Conservation (phyloP, 2,888 invertebrate genomes). For the Tupiocoris notatus region DNA sequence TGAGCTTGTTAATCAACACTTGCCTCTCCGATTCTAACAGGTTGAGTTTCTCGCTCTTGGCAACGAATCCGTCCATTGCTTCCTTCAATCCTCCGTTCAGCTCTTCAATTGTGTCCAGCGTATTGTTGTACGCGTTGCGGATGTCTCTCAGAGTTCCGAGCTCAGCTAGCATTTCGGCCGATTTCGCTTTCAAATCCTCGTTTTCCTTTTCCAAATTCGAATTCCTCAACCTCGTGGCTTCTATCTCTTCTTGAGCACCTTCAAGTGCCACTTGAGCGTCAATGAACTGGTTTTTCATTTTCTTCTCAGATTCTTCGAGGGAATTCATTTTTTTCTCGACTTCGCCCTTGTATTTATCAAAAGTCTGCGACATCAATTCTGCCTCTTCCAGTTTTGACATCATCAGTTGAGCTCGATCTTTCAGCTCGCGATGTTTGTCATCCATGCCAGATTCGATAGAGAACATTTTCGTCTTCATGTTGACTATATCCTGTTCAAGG, state of each 20-base stretch:
- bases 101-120: conserved; percentile 45
- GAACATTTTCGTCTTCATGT: conserved; percentile 45
- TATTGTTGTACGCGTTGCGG: conserved; percentile 44
- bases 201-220: conserved; percentile 32
- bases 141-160: conserved; percentile 53
- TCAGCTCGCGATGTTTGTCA: conserved; percentile 61
- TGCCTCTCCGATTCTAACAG: conserved; percentile 46
- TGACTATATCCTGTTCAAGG: conserved; percentile 61
- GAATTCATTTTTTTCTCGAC: conserved; percentile 64
- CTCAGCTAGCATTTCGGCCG: conserved; percentile 55
- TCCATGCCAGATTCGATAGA: conserved; percentile 61
- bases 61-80: conserved; percentile 45
- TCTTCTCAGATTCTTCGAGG: conserved; percentile 37
- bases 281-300: conserved; percentile 34
- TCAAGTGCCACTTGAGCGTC: conserved; percentile 38
- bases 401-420: conserved; percentile 63
- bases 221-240: conserved; percentile 29
- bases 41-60: conserved; percentile 39
- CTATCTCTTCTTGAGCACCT: conserved; percentile 18
- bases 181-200: conserved; percentile 45
- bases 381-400: conserved; percentile 62
- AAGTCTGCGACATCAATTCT: conserved; percentile 61
- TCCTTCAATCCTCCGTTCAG: conserved; percentile 46
- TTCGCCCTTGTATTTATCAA: conserved; percentile 63
- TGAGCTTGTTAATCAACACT: conserved; percentile 45